A percentile compares a stretch with the other conserved stretches of the same genome.
These are phyloP conservation scores for Catagonus wagneri DNA, from an alignment of 2,113 vertebrate species.

Conservation along the genomic window DNA sequence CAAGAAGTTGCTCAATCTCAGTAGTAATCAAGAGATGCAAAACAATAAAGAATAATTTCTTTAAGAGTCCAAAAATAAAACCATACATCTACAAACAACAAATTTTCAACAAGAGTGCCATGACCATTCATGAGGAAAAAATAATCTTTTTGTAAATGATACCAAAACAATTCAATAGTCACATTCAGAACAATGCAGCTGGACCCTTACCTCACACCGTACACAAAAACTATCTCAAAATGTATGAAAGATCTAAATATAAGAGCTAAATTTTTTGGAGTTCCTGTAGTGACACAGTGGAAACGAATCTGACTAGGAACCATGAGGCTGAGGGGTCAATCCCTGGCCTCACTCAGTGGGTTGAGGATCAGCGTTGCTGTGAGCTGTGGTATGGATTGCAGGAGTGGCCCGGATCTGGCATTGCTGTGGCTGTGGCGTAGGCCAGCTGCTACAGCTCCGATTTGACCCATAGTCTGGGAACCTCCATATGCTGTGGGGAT, in stretches of 20 bases:
- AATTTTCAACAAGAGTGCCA: neutral
- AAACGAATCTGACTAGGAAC: too few relatives aligned
- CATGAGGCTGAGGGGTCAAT: too few relatives aligned
- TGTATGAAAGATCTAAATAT: neutral
- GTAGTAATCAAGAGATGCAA: neutral
- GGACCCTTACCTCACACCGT: neutral
- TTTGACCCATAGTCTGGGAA: too few relatives aligned
- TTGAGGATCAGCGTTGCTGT: too few relatives aligned
- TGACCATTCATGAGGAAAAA: neutral
- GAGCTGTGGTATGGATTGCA: too few relatives aligned
- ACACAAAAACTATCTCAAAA: neutral
- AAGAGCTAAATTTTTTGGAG: neutral
- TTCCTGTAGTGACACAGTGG: too few relatives aligned
- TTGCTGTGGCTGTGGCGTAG: too few relatives aligned
- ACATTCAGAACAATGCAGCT: neutral
- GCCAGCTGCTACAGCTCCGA: too few relatives aligned
- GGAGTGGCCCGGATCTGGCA: too few relatives aligned
- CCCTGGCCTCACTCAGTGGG: too few relatives aligned
- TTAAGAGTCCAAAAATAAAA: neutral
- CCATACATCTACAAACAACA: neutral
- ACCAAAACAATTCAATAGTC: neutral
- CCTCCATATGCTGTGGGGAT: too few relatives aligned
- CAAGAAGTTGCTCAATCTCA: neutral
- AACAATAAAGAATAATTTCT: slow-evolving; percentile 23
- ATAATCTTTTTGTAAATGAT: neutral